Base-by-base conservation (phyloP, 2,113 vertebrate species). In the Laticauda laticaudata region DNA sequence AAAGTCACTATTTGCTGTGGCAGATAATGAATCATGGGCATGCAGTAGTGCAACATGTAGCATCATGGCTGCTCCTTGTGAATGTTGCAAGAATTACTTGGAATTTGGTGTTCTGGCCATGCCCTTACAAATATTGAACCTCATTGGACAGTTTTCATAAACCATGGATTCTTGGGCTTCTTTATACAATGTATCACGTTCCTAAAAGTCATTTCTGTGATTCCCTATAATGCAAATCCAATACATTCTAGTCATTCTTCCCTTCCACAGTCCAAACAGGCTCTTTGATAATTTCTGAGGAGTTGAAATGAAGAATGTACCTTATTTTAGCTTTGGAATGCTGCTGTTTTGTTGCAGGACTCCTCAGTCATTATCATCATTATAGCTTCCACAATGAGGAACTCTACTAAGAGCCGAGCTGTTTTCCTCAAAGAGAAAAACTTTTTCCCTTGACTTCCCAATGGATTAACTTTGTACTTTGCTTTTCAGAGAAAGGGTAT, bases 401-500 rank as follows among this genome's bases (percentile, higher is more conserved):
- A 45, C 55, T n/a, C 39, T 56, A n/a, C 15, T 48, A 23, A 39
- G 23, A 39, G 14, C 20, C n/a, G 1, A 18, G 15, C 1, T 39
- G 18, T 15, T n/a, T 24, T 51, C 23, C 59, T 21, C 26, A 55
- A 87, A 5, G 26, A 87, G 85, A 64, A 61, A 26, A 2, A 53
- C 0, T 86, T 11, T 89, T 45, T 89, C 3, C 5, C 15, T 69
- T 39, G 10, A 39, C 26, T 69, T 54, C 10, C 23, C 26, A 59
- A 89, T 18, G 0, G 69, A 15, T 29, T 86, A 93, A 48, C 59
- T 59, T 89, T 23, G 3, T 93, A 59, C 95, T 64, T 89, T 93
- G 55, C 86, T 94, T 95, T 95, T 5, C 97, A 99, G 99, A 99
- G 57, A 97, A 97, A 53, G 98, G 98, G 45, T 99, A 98, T 43